phyloP scores from a whole-genome alignment of 2,797 vertebrate genomes.

The Enteromius afrohamiltoni region DNA sequence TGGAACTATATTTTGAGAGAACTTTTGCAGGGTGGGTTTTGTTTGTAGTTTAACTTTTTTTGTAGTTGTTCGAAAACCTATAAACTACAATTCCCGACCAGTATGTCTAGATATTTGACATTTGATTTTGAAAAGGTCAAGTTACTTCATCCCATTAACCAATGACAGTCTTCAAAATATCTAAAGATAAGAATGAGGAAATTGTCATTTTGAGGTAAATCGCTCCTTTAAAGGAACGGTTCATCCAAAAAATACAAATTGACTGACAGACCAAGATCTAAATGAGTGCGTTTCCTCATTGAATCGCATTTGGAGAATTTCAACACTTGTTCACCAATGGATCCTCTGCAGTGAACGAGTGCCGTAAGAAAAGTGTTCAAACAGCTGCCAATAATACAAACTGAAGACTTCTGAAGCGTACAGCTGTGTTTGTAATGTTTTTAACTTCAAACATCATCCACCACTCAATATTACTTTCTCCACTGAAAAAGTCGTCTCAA shows the following conservation, averaged over 20 bases:
- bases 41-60: constrained; percentile 20
- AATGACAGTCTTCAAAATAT: neutral
- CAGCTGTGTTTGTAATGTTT: neutral
- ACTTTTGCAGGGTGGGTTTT: constrained; percentile 16
- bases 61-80: too few species aligned
- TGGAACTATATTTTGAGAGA: neutral
- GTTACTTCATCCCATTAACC: too few species aligned
- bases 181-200: neutral
- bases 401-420: neutral
- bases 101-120: too few species aligned
- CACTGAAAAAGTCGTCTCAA: neutral
- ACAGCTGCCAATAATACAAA: neutral
- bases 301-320: neutral
- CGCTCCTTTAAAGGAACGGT: neutral
- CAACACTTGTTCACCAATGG: neutral
- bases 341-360: neutral
- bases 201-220: neutral
- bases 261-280: neutral
- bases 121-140: neutral
- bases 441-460: neutral
- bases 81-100: too few species aligned
- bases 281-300: neutral
- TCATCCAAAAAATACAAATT: neutral
- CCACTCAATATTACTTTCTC: neutral
- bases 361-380: neutral